phyloP scores from a whole-genome alignment of 2,797 vertebrate species.

The Petrocephalus sullivani region DNA sequence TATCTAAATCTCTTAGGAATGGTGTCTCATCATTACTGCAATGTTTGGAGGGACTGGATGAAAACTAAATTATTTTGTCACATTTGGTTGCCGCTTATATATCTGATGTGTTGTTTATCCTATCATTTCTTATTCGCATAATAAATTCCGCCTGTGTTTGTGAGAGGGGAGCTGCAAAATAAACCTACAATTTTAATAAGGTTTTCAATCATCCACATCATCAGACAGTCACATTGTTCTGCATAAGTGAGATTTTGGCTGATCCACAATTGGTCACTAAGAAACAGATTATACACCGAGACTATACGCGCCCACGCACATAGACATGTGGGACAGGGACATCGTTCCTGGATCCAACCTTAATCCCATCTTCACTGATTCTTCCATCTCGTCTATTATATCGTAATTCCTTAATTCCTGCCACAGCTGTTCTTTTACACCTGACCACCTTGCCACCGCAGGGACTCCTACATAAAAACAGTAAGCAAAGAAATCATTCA shows the following conservation, averaged over 20 bases:
- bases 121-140: background rate
- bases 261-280: background rate
- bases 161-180: background rate
- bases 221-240: background rate
- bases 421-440: background rate
- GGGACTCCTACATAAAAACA: background rate
- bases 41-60: background rate
- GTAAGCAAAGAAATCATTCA: background rate
- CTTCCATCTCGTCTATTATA: background rate
- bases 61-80: background rate
- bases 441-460: background rate
- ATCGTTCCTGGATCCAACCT: background rate
- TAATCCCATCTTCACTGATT: background rate
- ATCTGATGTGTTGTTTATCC: background rate
- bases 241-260: background rate
- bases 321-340: background rate
- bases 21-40: background rate
- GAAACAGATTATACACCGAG: background rate
- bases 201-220: background rate
- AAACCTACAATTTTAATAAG: background rate
- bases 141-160: background rate
- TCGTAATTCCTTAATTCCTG: background rate
- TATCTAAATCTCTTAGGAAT: background rate
- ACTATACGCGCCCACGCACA: background rate
- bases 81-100: background rate